Percentiles rank a stretch among this genome's conserved stretches.
phyloP scores from a whole-genome alignment of 2,113 vertebrate genomes.

The Aegotheles bennettii region DNA sequence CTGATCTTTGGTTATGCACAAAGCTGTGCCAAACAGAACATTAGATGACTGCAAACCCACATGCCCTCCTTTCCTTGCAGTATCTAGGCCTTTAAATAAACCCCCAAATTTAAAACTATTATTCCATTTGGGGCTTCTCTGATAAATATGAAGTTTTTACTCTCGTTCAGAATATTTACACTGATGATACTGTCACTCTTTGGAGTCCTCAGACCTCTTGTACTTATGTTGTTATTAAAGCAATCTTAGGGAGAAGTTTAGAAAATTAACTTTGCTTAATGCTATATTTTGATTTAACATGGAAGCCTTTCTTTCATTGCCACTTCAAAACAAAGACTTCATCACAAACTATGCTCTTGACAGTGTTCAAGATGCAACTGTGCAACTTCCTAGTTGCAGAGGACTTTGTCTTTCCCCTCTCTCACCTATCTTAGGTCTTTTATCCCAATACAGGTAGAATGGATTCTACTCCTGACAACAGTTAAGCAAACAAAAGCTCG shows the following conservation, averaged over 20 bases:
- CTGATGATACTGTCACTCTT: background rate
- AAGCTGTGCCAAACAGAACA: background rate
- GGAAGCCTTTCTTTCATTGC: no score
- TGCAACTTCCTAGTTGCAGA: background rate
- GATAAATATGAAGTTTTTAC: background rate
- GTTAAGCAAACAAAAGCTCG: background rate
- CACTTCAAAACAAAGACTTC: background rate
- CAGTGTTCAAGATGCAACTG: background rate
- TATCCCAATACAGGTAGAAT: background rate
- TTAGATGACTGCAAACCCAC: background rate
- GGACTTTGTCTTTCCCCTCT: background rate
- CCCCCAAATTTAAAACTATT: background rate
- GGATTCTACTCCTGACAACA: background rate
- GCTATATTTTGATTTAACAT: no score
- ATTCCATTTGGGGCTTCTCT: background rate
- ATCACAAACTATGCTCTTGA: rapidly evolving
- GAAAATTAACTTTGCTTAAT: no score
- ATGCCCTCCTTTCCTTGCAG: background rate
- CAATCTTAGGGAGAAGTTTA: no score
- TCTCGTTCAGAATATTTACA: background rate
- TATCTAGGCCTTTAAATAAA: background rate
- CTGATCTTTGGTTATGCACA: background rate
- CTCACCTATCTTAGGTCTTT: background rate
- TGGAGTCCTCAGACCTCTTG: background rate
- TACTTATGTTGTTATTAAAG: background rate